Base-by-base conservation (phyloP, 1,140 invertebrate species). In the Pseudomyrmex pallidus region DNA sequence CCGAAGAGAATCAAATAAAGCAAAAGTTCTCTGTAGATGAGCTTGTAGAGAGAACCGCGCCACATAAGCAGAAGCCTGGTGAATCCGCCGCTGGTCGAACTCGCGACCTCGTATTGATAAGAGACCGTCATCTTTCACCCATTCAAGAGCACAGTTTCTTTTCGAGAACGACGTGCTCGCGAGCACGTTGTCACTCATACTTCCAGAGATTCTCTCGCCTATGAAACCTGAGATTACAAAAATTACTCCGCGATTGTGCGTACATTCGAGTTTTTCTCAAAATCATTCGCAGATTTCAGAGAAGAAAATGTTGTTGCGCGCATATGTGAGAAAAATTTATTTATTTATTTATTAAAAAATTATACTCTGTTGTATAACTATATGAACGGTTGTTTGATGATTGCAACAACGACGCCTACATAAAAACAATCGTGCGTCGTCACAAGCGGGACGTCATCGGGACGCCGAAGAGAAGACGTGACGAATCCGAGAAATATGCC, bases 21-120 rank as follows among this genome's bases (percentile, higher is more conserved):
- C 1, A 96, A 56, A 10, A 97, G 93, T 92, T 97, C 97, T 63
- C 96, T 94, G 92, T 96, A 97, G 74, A 97, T 96, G 10, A 97
- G 94, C 88, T 97, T 97, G 94, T 97, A 97, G 7, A 97, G 94
- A 83, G 96, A 97, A 46, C 97, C 97, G 85, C 95, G 94, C 97
- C 97, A 97, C 94, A 96, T 96, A 92, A 96, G 96, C 8, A 97
- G 93, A 7, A 97, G 94, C 66, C 96, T 94, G 48, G 96, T 96
- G 92, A 97, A 97, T 22, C 96, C 96, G 68, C 96, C 96, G 66
- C 96, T 95, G 54, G 96, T 96, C 54, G 96, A 96, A 61, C 96
- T 96, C 15, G 96, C 96, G 78, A 97, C 96, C 87, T 97, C 96
- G 85, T 96, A 96, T 87, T 97, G 96, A 90, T 97, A 97, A 76